Conservation (phyloP, 2,888 invertebrate species). For the Trichogramma evanescens region DNA sequence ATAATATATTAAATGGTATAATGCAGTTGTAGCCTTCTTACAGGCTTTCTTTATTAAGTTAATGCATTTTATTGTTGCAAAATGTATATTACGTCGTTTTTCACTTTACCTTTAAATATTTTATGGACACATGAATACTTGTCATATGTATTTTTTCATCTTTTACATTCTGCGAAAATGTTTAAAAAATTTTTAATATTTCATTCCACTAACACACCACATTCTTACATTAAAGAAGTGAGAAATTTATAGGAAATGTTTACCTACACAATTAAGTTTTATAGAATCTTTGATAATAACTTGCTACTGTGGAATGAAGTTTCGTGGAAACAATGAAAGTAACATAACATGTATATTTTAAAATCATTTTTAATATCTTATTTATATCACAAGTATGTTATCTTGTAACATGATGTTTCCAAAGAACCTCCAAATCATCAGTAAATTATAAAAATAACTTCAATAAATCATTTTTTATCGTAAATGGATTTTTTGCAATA, state of each 20-base stretch:
- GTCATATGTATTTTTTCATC: constrained; percentile 15
- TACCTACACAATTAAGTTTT: not conserved
- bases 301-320: constrained; percentile 12
- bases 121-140: constrained; percentile 22
- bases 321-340: constrained; percentile 9
- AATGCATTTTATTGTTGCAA: constrained; percentile 23
- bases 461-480: constrained; percentile 20
- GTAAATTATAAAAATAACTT: constrained; percentile 20
- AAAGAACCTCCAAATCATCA: constrained; percentile 20
- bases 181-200: too few species aligned
- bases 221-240: too few species aligned
- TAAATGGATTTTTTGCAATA: too few species aligned
- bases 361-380: not conserved
- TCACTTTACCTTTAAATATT: constrained; percentile 19
- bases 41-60: constrained; percentile 20
- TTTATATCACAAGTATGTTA: not conserved
- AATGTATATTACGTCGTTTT: constrained; percentile 18
- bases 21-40: constrained; percentile 20
- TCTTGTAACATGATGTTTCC: constrained; percentile 11
- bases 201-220: too few species aligned
- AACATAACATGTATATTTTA: not conserved
- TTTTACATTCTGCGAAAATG: not conserved
- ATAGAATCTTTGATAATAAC: not conserved
- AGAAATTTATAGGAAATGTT: constrained; percentile 5
- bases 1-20: constrained; percentile 11